Conservation (phyloP, 2,113 vertebrate genomes). For the Macrotus californicus region DNA sequence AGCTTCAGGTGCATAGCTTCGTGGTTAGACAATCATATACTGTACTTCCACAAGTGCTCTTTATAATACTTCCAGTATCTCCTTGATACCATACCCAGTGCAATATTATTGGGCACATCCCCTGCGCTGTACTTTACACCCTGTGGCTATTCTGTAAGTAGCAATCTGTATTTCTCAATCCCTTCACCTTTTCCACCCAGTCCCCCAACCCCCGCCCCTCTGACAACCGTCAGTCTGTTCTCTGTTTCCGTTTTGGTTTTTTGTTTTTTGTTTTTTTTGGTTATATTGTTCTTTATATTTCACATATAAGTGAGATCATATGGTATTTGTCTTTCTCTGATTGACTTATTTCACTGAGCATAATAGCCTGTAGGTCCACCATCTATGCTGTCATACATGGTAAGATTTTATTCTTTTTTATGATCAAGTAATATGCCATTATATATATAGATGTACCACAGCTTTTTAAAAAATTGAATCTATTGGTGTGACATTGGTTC, state of each 20-base stretch:
- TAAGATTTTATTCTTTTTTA: not conserved
- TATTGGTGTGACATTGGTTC: not conserved
- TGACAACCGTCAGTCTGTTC: not conserved
- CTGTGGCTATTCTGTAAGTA: not conserved
- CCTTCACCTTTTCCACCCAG: not conserved
- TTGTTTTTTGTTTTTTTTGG: too few species aligned
- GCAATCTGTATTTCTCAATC: not conserved
- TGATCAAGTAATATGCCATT: not conserved
- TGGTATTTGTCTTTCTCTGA: not conserved
- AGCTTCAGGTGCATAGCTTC: not conserved
- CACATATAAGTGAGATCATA: not conserved
- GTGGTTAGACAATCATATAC: not conserved
- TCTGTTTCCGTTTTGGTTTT: not conserved
- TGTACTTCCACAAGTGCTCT: not conserved
- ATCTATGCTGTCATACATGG: not conserved
- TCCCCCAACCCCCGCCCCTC: not conserved
- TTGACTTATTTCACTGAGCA: not conserved
- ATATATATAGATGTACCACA: not conserved
- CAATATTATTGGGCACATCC: not conserved
- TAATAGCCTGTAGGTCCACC: not conserved
- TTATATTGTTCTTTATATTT: not conserved
- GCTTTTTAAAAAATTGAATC: not conserved
- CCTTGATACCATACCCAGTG: not conserved
- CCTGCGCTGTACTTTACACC: not conserved
- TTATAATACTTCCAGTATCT: not conserved